Evolutionary conservation across 1,140 invertebrate species (phyloP), one percentile per base, ranked within the genome.

Genomic region (Drosophila nigromelanica): DNA sequence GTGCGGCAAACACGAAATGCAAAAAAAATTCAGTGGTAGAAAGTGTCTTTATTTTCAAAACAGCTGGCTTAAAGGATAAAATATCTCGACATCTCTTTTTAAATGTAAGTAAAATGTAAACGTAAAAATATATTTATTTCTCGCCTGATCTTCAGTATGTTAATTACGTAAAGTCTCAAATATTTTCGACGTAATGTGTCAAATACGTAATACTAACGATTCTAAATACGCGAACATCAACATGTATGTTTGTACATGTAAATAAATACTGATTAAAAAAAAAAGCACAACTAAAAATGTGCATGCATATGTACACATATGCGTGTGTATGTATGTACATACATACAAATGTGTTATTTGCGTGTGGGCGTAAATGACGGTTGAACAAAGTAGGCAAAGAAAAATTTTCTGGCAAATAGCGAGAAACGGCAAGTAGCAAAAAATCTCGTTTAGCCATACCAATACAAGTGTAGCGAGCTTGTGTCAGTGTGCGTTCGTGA

Each of bases 1-100:
- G 90, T 63, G 90, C 90, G 37, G 86, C 80, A 15, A 90, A 91
- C 56, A 91, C 90, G 7, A 91, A 91, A 70, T 76, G 72, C 60
- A 91, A 82, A 73, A 91, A 73, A n/a, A 89, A 82, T 58, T 91
- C 90, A 0, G 77, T 91, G 5, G 77, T 78, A 6, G 90, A 91
- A 71, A 91, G 86, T 71, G 90, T 90, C 37, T 90, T 89, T 59
- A 91, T 91, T 37, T 80, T 91, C 24, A 91, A 91, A 60, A 91
- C 90, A 18, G 24, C 61, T 24, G 86, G 80, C 10, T 33, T 91
- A 10, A 78, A 75, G 74, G 90, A 91, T 70, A 91, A 90, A 75
- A 89, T 91, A 63, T 72, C 76, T n/a, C 73, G 66, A n/a, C 86
- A 86, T 58, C 59, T 91, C 3, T 91, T 78, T 43, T 50, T 91